Evolutionary conservation across 2,888 invertebrate species (phyloP).

Genomic region (Automeris io): DNA sequence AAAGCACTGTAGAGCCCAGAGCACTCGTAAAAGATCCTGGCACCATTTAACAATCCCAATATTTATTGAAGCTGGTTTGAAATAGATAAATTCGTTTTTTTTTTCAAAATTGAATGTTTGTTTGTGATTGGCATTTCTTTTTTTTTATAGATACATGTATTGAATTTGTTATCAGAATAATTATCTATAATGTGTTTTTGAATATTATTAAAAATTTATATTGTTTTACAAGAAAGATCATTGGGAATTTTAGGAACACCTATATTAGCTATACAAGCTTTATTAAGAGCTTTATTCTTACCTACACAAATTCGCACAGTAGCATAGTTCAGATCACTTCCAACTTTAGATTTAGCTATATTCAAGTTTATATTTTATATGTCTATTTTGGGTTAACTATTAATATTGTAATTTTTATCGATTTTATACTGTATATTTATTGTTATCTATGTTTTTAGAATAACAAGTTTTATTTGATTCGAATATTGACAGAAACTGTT

Average conservation of each 20-base stretch:
- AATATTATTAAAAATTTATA: not conserved
- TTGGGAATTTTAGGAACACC: constrained; percentile 1
- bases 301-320: constrained; percentile 73
- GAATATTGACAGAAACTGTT: constrained; percentile 12
- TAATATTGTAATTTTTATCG: not conserved
- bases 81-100: not conserved
- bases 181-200: not conserved
- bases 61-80: not conserved
- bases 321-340: constrained; percentile 23
- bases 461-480: not conserved
- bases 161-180: too few species aligned
- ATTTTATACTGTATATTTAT: not conserved
- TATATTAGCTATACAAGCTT: constrained; percentile 1
- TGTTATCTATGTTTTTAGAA: not conserved
- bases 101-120: not conserved
- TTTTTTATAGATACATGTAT: not conserved
- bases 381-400: too few species aligned
- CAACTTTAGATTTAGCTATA: constrained; percentile 17
- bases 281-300: constrained; percentile 58
- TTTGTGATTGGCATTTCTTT: not conserved
- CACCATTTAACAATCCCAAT: constrained; percentile 2
- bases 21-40: constrained; percentile 22
- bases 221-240: constrained; percentile 1
- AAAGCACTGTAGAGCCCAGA: constrained; percentile 55
- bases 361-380: not conserved